Evolutionary conservation across 2,888 invertebrate genomes (phyloP).

Genomic region (Pimpla rufipes): DNA sequence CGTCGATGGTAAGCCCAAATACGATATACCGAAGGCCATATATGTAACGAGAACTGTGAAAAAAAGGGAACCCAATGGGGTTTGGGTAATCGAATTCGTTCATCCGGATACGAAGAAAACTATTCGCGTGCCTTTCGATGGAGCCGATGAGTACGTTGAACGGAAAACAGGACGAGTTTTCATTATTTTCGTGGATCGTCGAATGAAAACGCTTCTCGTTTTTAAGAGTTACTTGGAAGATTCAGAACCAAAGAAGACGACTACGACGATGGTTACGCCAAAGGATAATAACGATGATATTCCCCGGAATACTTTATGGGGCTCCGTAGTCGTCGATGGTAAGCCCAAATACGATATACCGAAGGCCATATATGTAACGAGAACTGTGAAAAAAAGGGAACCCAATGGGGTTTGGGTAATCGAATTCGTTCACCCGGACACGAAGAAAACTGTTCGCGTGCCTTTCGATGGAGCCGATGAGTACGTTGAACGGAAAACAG

Average conservation of each 20-base stretch:
- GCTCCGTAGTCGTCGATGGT: not conserved
- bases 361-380: slow-evolving; percentile 2
- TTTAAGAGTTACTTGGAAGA: no score
- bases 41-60: not conserved
- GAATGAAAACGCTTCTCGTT: slow-evolving; percentile 1
- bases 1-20: not conserved
- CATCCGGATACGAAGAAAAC: slow-evolving; percentile 16
- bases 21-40: slow-evolving; percentile 16
- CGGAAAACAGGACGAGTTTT: slow-evolving; percentile 11
- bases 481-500: slow-evolving; percentile 10
- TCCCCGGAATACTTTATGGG: not conserved
- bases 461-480: not conserved
- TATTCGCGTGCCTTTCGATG: not conserved
- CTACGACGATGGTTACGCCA: not conserved
- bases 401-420: not conserved
- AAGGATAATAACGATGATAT: not conserved
- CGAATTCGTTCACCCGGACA: slow-evolving; percentile 30
- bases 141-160: slow-evolving; percentile 16
- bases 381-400: not conserved
- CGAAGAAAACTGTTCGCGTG: not conserved
- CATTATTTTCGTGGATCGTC: slow-evolving; percentile 26
- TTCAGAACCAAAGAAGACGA: not conserved
- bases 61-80: not conserved
- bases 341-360: slow-evolving; percentile 5
- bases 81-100: not conserved